Evolutionary conservation across 2,888 invertebrate genomes (phyloP).

Genomic region (Steromphala cineraria): DNA sequence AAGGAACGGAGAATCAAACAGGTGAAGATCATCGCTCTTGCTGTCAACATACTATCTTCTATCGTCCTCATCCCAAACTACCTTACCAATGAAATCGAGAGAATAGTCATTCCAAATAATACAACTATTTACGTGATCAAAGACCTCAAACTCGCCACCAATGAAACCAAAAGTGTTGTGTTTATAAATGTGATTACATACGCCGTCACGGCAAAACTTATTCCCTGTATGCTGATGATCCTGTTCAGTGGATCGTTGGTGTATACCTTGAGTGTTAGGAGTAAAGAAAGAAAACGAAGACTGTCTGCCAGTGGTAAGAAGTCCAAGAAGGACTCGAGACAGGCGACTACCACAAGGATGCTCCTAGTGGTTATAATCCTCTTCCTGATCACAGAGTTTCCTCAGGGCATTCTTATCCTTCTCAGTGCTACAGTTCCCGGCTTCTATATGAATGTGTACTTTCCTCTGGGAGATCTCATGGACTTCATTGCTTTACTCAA

Average conservation of each 20-base stretch:
- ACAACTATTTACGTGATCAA: constrained; percentile 50
- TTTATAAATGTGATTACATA: constrained; percentile 61
- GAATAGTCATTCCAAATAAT: constrained; percentile 37
- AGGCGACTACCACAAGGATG: constrained; percentile 90
- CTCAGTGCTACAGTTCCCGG: constrained; percentile 84
- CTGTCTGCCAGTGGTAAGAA: constrained; percentile 53
- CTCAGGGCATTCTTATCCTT: constrained; percentile 85
- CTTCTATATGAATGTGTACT: constrained; percentile 81
- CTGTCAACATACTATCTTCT: constrained; percentile 89
- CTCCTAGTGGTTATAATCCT: constrained; percentile 88
- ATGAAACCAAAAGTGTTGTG: constrained; percentile 52
- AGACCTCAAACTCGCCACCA: constrained; percentile 56
- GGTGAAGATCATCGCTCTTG: constrained; percentile 73
- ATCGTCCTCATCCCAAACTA: constrained; percentile 90
- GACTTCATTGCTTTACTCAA: constrained; percentile 92
- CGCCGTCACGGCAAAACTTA: constrained; percentile 91
- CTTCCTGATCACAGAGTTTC: constrained; percentile 92
- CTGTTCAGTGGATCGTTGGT: constrained; percentile 77
- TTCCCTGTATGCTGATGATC: constrained; percentile 91
- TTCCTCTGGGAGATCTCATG: constrained; percentile 83
- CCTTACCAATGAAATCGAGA: constrained; percentile 84
- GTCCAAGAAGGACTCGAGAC: constrained; percentile 48
- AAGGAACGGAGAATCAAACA: constrained; percentile 52
- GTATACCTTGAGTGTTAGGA: constrained; percentile 57
- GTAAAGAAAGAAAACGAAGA: constrained; percentile 50